Conservation (phyloP, 2,113 vertebrate genomes). For the Pomatorhinus ruficollis region DNA sequence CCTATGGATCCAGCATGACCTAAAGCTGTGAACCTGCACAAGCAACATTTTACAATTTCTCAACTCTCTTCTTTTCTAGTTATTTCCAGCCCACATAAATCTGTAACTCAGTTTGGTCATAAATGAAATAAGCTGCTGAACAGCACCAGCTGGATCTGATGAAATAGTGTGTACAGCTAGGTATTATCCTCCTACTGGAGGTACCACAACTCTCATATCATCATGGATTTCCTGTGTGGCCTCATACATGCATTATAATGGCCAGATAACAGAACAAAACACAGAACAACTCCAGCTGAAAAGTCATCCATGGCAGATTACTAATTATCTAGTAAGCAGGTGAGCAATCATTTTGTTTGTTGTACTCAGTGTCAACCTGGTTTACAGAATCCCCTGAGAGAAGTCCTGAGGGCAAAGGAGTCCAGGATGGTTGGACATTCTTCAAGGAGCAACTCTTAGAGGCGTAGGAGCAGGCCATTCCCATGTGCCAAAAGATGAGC, state of each 20-base stretch:
- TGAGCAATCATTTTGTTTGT: not conserved
- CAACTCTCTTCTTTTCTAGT: constrained; percentile 31
- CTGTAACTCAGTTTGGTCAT: not conserved
- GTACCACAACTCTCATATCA: constrained; percentile 10
- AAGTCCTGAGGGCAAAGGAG: not conserved
- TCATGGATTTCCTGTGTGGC: constrained; percentile 9
- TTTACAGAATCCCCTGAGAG: not conserved
- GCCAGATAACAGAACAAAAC: not conserved
- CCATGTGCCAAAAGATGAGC: not conserved
- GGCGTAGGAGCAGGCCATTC: not conserved
- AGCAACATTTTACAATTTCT: not conserved
- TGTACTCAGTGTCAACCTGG: not conserved
- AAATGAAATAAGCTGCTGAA: constrained; percentile 30
- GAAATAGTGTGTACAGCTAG: not conserved
- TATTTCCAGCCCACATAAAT: constrained; percentile 16
- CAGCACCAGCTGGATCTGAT: constrained; percentile 48
- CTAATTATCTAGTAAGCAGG: not conserved
- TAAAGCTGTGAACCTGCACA: not conserved
- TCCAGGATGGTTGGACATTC: not conserved
- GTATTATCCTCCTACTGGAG: constrained; percentile 49
- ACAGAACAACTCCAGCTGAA: not conserved
- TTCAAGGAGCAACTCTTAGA: not conserved
- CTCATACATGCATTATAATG: not conserved
- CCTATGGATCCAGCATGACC: not conserved
- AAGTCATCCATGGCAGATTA: not conserved